Base-by-base conservation (phyloP, 2,113 vertebrate species). In the Castor canadensis region DNA sequence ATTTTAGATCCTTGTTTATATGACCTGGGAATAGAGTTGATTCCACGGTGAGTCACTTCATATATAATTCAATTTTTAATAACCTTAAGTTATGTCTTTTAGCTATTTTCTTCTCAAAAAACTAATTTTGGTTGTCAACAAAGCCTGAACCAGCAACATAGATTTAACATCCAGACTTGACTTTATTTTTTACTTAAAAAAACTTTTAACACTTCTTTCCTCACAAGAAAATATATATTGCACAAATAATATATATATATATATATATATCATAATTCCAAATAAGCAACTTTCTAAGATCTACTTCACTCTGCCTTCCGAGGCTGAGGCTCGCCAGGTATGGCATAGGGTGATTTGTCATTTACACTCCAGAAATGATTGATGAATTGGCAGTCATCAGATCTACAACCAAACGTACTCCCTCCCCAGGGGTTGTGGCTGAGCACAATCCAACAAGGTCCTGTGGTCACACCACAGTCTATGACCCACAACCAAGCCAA, bases 11-110 rank as follows among this genome's bases (percentile, higher is more conserved):
- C 88, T 87, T 89, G 86, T 83, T 93, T 96, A 62, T 83, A 89
- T 91, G 87, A 94, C 71, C 83, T 96, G 80, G 84, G 94, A 96
- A 93, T 95, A 96, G 89, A 80, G 83, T 80, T 94, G 89, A 86
- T 91, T 75, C 52, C 84, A 96, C 93, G 75, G 83, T 96, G 93
- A 97, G 93, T 94, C 89, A 91, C 75, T 94, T 97, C 97, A 97
- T 96, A 89, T 96, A 96, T 97, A 97, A 97, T 97, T 97, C 71
- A 97, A 96, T 95, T 87, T 97, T 96, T 96, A 97, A 97, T 97
- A 94, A 96, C 38, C 43, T 86, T 67, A 91, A 94, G 84, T 94
- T 93, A 64, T 94, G 86, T 86, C 77, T 96, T 95, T 96, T 94
- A 89, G 67, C 76, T 62, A 73, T 64, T 87, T 89, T 96, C 64